Evolutionary conservation across 2,113 vertebrate genomes (phyloP).

Genomic region (Pachypanchax playfairii): DNA sequence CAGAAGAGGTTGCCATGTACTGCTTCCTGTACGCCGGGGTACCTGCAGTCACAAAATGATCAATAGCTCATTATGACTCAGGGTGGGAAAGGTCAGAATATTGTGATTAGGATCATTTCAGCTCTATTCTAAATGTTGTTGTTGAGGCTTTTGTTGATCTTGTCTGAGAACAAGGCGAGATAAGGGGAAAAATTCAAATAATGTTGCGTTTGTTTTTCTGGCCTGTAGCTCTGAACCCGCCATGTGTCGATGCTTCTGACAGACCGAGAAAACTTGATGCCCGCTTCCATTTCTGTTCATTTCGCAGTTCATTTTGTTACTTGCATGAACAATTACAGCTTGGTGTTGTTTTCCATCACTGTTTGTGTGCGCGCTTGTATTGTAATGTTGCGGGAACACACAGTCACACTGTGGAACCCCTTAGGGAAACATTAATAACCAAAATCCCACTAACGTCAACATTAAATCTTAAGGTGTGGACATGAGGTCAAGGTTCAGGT

Average conservation of each 20-base stretch:
- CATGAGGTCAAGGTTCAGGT: not conserved
- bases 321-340: slow-evolving; percentile 61
- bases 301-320: slow-evolving; percentile 61
- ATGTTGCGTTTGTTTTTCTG: slow-evolving; percentile 49
- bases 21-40: slow-evolving; percentile 41
- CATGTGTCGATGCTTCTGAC: slow-evolving; percentile 64
- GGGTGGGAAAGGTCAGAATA: slow-evolving; percentile 54
- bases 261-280: slow-evolving; percentile 62
- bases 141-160: slow-evolving; percentile 21
- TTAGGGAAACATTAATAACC: not conserved
- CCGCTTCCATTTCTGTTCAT: slow-evolving; percentile 58
- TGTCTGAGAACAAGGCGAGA: slow-evolving; percentile 21
- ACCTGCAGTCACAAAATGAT: slow-evolving; percentile 56
- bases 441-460: not conserved
- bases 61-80: slow-evolving; percentile 69
- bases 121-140: slow-evolving; percentile 37
- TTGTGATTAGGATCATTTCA: slow-evolving; percentile 54
- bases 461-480: not conserved
- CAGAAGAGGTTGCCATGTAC: slow-evolving; percentile 55
- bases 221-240: slow-evolving; percentile 52
- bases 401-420: not conserved
- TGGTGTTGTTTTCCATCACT: slow-evolving; percentile 35
- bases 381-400: not conserved
- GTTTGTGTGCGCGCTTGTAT: not conserved
- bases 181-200: slow-evolving; percentile 38